Conservation (phyloP, 1,140 invertebrate genomes). For the Bombus waltoni region DNA sequence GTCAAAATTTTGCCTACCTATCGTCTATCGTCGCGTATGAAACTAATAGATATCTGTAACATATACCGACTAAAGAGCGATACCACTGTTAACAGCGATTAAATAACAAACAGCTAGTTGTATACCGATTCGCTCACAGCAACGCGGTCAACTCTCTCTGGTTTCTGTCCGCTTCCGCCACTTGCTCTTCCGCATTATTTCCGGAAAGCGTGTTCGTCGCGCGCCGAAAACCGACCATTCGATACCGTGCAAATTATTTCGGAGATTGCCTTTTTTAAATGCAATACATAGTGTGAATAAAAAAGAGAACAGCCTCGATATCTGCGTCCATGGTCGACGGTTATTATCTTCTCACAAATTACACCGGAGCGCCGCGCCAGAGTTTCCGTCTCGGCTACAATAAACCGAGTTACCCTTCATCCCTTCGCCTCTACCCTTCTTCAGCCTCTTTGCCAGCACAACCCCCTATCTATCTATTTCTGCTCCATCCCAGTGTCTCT, state of each 20-base stretch:
- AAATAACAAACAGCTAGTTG: not conserved
- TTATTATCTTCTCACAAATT: slow-evolving; percentile 71
- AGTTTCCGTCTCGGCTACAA: slow-evolving; percentile 57
- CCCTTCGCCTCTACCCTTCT: not conserved
- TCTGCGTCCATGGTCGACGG: slow-evolving; percentile 35
- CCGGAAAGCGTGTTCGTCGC: not conserved
- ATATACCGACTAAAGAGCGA: not conserved
- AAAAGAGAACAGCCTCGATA: slow-evolving; percentile 44
- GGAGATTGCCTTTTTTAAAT: slow-evolving; percentile 64
- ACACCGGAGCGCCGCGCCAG: slow-evolving; percentile 45
- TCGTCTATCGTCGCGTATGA: too few relatives aligned
- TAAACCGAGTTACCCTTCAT: slow-evolving; percentile 61
- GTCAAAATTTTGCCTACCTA: too few relatives aligned
- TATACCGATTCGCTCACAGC: not conserved
- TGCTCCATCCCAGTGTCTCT: slow-evolving; percentile 10
- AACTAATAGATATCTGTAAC: not conserved
- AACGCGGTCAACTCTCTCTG: not conserved
- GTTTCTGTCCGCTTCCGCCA: not conserved
- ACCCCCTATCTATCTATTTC: not conserved
- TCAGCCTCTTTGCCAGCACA: too few relatives aligned
- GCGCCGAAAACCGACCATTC: not conserved
- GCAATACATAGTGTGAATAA: slow-evolving; percentile 62
- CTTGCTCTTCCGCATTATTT: slow-evolving; percentile 18
- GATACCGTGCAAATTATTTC: slow-evolving; percentile 43
- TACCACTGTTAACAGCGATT: not conserved